These are phyloP conservation scores for Halesus radiatus DNA, from an alignment of 1,140 invertebrate species.

Conservation along the genomic window DNA sequence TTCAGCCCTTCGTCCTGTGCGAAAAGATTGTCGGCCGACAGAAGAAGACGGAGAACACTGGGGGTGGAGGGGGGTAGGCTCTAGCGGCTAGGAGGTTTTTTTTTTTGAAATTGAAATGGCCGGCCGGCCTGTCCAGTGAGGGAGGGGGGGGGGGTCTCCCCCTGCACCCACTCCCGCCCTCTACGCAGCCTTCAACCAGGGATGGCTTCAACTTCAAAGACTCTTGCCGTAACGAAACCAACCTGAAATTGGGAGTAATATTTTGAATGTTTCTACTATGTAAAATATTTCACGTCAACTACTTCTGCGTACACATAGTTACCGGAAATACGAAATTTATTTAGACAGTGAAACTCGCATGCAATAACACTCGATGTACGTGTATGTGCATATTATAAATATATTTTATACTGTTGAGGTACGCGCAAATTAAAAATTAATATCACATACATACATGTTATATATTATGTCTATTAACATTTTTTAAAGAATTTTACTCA, in stretches of 20 bases:
- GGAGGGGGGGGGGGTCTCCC: neutral
- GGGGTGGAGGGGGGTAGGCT: conserved; percentile 30
- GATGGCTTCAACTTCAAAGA: conserved; percentile 26
- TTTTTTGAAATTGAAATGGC: conserved; percentile 53
- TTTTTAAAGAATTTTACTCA: too few species aligned
- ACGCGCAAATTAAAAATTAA: too few species aligned
- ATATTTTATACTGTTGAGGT: too few species aligned
- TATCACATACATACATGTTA: too few species aligned
- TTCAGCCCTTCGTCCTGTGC: conserved; percentile 38
- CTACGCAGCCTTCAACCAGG: conserved; percentile 16
- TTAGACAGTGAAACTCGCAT: too few species aligned
- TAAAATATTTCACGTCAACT: neutral
- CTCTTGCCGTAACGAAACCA: neutral
- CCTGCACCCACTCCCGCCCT: neutral
- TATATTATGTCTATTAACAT: too few species aligned
- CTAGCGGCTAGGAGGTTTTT: conserved; percentile 43
- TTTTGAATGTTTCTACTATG: conserved; percentile 15
- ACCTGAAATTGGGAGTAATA: conserved; percentile 24
- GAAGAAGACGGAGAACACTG: conserved; percentile 36
- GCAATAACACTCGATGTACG: too few species aligned
- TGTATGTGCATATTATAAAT: too few species aligned
- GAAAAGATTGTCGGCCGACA: conserved; percentile 30
- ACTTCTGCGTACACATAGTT: neutral
- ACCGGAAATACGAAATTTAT: too few species aligned
- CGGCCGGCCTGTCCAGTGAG: conserved; percentile 52